A percentile compares a stretch with the other conserved stretches of the same genome.
These are phyloP conservation scores for Zapornia atra DNA, from an alignment of 2,113 vertebrate genomes.

Conservation along the genomic window DNA sequence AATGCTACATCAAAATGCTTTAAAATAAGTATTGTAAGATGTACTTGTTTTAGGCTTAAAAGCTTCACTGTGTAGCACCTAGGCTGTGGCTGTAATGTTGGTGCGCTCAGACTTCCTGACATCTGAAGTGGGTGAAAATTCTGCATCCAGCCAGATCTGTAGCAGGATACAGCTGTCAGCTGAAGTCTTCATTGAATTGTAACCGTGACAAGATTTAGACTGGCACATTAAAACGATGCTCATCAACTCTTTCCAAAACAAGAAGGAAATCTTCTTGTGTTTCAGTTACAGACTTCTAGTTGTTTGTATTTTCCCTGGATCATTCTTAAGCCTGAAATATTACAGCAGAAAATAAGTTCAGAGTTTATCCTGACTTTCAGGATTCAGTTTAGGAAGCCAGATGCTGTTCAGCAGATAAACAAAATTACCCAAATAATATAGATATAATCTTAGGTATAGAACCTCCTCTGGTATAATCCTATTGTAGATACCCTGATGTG, in stretches of 20 bases:
- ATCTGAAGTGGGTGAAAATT: background rate
- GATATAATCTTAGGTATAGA: background rate
- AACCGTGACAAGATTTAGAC: background rate
- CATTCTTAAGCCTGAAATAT: background rate
- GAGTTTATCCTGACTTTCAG: background rate
- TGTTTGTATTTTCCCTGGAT: background rate
- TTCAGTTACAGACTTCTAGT: background rate
- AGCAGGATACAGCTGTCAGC: background rate
- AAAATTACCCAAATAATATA: background rate
- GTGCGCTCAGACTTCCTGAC: background rate
- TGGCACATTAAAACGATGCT: background rate
- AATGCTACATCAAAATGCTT: background rate
- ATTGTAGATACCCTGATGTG: background rate
- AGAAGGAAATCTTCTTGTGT: background rate
- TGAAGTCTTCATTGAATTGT: background rate
- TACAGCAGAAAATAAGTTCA: background rate
- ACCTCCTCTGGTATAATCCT: background rate
- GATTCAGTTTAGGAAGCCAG: background rate
- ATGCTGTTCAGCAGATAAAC: background rate
- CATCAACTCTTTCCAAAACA: background rate
- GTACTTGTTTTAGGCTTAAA: background rate
- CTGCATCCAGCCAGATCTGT: background rate
- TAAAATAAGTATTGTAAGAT: background rate
- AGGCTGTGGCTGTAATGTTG: background rate
- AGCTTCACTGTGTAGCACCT: background rate